These are phyloP conservation scores for Bradynema listronoti DNA, from an alignment of 1,140 invertebrate species.

Conservation along the genomic window DNA sequence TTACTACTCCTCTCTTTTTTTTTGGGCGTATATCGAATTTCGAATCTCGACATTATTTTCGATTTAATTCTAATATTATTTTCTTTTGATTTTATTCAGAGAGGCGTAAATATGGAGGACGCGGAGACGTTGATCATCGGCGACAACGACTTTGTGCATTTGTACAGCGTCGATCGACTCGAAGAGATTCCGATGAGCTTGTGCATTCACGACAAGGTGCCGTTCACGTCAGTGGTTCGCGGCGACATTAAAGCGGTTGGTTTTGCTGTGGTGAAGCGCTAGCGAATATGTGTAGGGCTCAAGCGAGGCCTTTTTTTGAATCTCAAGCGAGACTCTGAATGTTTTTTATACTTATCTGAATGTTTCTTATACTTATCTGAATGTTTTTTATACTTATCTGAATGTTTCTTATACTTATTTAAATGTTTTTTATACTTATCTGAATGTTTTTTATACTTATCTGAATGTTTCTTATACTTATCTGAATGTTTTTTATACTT, in stretches of 20 bases:
- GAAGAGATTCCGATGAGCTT: conserved; percentile 20
- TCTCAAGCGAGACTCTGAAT: not conserved
- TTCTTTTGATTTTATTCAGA: conserved; percentile 1
- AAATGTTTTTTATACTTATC: not conserved
- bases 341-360: not conserved
- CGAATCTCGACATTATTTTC: conserved; percentile 1
- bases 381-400: not conserved
- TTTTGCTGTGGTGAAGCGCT: not conserved
- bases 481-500: too few relatives aligned
- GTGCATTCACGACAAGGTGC: conserved; percentile 27
- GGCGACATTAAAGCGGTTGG: conserved; percentile 25
- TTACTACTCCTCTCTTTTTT: not conserved
- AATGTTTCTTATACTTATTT: not conserved
- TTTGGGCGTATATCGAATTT: not conserved
- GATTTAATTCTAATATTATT: not conserved
- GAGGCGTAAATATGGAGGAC: too few relatives aligned
- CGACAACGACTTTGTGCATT: not conserved
- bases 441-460: not conserved
- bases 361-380: conserved; percentile 4
- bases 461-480: too few relatives aligned
- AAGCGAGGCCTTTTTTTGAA: too few relatives aligned
- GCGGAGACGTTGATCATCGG: conserved; percentile 11
- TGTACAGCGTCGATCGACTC: conserved; percentile 27
- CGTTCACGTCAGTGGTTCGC: conserved; percentile 2
- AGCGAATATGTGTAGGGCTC: conserved; percentile 14